Evolutionary conservation across 2,113 vertebrate species (phyloP).

Genomic region (Gobius niger): DNA sequence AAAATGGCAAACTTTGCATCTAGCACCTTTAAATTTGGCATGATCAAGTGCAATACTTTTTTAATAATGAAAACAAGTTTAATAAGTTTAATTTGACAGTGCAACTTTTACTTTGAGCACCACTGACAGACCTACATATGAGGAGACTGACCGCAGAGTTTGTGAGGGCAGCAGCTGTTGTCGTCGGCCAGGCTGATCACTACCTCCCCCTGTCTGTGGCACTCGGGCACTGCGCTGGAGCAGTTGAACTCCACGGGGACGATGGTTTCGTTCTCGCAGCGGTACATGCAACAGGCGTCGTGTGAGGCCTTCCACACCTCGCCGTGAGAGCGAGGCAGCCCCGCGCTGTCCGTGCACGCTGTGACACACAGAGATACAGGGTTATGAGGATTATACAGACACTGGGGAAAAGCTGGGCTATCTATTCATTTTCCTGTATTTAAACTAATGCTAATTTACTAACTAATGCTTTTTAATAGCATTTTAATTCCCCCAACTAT

Average conservation of each 20-base stretch:
- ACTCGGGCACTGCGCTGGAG: conserved; percentile 70
- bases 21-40: too few species aligned
- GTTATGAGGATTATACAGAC: not conserved
- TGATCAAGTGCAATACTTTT: too few species aligned
- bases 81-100: too few species aligned
- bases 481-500: too few species aligned
- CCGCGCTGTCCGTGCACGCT: conserved; percentile 93
- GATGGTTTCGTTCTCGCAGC: conserved; percentile 87
- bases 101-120: too few species aligned
- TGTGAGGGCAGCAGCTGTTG: conserved; percentile 86
- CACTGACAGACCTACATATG: too few species aligned
- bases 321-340: conserved; percentile 82
- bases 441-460: too few species aligned
- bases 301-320: conserved; percentile 90
- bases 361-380: conserved; percentile 39
- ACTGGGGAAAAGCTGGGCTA: too few species aligned
- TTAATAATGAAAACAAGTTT: too few species aligned
- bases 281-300: conserved; percentile 88
- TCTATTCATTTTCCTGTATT: too few species aligned
- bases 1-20: too few species aligned
- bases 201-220: conserved; percentile 83
- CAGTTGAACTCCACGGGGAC: conserved; percentile 84
- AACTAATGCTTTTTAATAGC: too few species aligned
- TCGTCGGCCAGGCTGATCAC: conserved; percentile 81
- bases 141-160: conserved; percentile 85